These are phyloP conservation scores for Prietella phreatophila DNA, from an alignment of 2,113 vertebrate genomes.

Conservation along the genomic window DNA sequence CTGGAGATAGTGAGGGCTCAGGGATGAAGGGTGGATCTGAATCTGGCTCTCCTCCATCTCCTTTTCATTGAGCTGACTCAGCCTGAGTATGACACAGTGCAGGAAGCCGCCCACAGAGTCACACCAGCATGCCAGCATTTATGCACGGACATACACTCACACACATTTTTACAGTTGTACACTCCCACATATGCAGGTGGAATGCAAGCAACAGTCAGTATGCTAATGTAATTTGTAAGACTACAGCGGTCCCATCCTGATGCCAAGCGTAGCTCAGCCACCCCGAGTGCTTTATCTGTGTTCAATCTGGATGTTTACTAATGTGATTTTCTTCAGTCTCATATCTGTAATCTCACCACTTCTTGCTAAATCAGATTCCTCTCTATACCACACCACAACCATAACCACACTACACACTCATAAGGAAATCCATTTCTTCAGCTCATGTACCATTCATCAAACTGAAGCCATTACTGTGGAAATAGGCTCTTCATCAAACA, in stretches of 20 bases:
- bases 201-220: background rate
- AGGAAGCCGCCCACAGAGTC: constrained; percentile 54
- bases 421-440: constrained; percentile 42
- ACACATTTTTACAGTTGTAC: constrained; percentile 40
- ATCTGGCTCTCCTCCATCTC: constrained; percentile 48
- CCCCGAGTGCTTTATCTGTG: constrained; percentile 29
- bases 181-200: constrained; percentile 23
- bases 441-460: background rate
- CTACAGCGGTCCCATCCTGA: background rate
- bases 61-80: constrained; percentile 51
- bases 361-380: constrained; percentile 37
- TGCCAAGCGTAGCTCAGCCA: constrained; percentile 16
- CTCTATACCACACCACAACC: constrained; percentile 24
- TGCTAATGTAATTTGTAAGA: constrained; percentile 10
- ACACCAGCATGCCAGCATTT: constrained; percentile 53
- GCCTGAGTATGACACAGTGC: constrained; percentile 48
- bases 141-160: constrained; percentile 57
- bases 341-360: constrained; percentile 35
- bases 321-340: constrained; percentile 39
- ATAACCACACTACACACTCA: constrained; percentile 11
- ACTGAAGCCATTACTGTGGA: constrained; percentile 6
- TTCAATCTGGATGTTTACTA: constrained; percentile 33
- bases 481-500: constrained; percentile 36
- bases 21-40: constrained; percentile 46
- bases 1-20: constrained; percentile 4